Evolutionary conservation across 1,140 invertebrate species (phyloP), one percentile per base, ranked within the genome.

Genomic region (Hylaeus anthracinus): DNA sequence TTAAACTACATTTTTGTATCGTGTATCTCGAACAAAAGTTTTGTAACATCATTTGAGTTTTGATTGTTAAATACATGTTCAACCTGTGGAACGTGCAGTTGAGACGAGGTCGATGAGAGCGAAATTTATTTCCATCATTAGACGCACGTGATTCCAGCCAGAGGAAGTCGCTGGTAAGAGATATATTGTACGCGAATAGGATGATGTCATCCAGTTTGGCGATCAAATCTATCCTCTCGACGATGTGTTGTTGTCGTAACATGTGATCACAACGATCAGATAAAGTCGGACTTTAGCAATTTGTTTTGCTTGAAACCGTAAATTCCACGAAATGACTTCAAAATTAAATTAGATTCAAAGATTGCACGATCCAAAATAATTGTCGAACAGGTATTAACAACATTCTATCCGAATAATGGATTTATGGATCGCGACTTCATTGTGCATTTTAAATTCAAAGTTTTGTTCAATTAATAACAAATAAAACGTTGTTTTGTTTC

Each of bases 121-220:
- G 5, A 51, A 65, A 43, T 65, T 26, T 43, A 66, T 70, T 71
- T 63, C 12, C 6, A 51, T 39, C n/a, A 12, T 2, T 1, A 48
- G 14, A n/a, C 45, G 48, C 53, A n/a, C 8, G 39, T 26, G 39
- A 53, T 63, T 65, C 15, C 26, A 39, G 4, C 26, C 26, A 26
- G 26, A 45, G 51, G 70, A 79, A 66, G 26, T 65, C 5, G 3
- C 12, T 6, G 14, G 3, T 48, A 9, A 45, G 60, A 41, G 9
- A 60, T 9, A 51, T 51, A 48, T 6, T 48, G 3, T 48, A 56
- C 26, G 60, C n/a, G 70, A 73, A 66, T 65, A 41, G 39, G 10
- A 56, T 79, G 60, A 79, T 66, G 70, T 73, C 77, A 79, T 66
- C 9, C 14, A 61, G 48, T 45, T 72, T 55, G 37, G 9, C 5